Base-by-base conservation (phyloP, 2,888 invertebrate genomes). In the Fissipunctia ypsillon region DNA sequence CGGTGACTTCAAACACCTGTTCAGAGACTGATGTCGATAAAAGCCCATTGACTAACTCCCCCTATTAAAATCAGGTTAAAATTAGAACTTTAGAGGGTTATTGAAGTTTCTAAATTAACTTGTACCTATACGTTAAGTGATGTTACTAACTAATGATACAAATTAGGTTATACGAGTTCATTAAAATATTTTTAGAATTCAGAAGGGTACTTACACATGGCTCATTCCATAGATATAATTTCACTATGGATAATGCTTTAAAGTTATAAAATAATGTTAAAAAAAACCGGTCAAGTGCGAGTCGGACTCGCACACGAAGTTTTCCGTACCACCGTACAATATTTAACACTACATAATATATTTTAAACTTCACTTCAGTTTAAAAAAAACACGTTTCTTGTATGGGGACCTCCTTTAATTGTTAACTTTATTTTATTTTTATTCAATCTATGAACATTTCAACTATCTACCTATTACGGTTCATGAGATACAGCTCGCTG, bases 81-180 rank as follows among this genome's bases (percentile, higher is more conserved):
- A 65, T 57, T 61, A 81, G 66, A 84, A 66, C 35, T 66, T 72
- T 4, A 12, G 25, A 45, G 69, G 48, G 54, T 59, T 50, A 72
- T 67, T 28, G 31, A n/a, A 57, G 57, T 41, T 70, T 48, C 48
- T 48, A 80, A 84, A 80, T 84, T 70, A 75, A 71, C 80, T 80
- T 50, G 28, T 60, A n/a, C n/a, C n/a, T n/a, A 35, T 19, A 45
- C 35, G 70, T 59, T 80, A 81, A 84, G 54, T 80, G 76, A 84
- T 75, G 59, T 59, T 69, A 28, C 57, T 75, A n/a, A n/a, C n/a
- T 71, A 80, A 78, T 67, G 6, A 68, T 59, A 71, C 35, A 16
- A 38, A 69, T 63, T 69, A 60, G 48, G 25, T 57, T 43, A 41
- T 41, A 25, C 19, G 52, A 63, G 66, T 35, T 76, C 41, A 38